phyloP scores from a whole-genome alignment of 2,888 invertebrate genomes.

The Dichetophora obliterata region DNA sequence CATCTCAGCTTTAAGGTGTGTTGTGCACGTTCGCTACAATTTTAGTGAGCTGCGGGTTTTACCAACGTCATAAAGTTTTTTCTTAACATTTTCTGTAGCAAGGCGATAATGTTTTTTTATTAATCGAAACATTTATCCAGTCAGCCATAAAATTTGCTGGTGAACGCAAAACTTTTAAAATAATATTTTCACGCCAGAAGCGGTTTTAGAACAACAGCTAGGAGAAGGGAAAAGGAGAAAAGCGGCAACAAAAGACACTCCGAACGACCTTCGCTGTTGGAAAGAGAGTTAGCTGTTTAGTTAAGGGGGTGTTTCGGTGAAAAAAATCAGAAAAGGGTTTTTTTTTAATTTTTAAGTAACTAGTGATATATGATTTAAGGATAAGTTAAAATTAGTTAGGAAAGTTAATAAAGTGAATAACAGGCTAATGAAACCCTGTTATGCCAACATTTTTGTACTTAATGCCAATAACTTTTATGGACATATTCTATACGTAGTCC shows the following conservation, averaged over 20 bases:
- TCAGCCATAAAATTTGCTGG: conserved; percentile 11
- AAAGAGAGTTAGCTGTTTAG: neutral
- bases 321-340: too few species aligned
- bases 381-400: too few species aligned
- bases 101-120: neutral
- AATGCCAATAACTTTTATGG: too few species aligned
- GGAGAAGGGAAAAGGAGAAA: neutral
- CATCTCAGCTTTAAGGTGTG: neutral
- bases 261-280: too few species aligned
- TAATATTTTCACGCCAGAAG: neutral
- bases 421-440: too few species aligned
- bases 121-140: conserved; percentile 12
- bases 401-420: too few species aligned
- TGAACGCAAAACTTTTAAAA: conserved; percentile 14
- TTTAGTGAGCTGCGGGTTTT: neutral
- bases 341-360: too few species aligned
- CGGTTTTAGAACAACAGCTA: neutral
- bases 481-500: too few species aligned
- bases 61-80: neutral
- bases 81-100: neutral
- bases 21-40: neutral
- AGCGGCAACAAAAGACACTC: too few species aligned
- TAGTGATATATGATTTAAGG: too few species aligned
- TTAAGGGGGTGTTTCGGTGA: too few species aligned
- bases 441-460: too few species aligned